phyloP scores from a whole-genome alignment of 2,888 invertebrate genomes.

The Monoplex corrugatus region DNA sequence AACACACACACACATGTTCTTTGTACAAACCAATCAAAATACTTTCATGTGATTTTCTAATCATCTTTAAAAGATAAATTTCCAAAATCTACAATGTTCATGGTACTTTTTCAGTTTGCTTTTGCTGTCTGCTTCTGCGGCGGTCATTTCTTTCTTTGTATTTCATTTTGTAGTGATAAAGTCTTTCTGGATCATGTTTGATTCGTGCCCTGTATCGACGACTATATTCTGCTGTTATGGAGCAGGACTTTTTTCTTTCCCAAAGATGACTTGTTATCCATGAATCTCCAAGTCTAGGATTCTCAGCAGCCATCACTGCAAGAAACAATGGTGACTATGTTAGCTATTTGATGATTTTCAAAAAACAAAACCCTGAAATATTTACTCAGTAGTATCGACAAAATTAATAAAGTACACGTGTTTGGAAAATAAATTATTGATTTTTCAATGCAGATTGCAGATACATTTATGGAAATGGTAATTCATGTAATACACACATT shows the following conservation, averaged over 20 bases:
- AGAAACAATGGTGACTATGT: conserved; percentile 15
- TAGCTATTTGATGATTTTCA: background rate
- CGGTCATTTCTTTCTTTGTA: conserved; percentile 32
- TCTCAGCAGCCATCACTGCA: conserved; percentile 30
- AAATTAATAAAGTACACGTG: too few species aligned
- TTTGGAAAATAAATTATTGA: too few species aligned
- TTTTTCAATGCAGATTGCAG: too few species aligned
- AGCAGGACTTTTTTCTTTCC: conserved; percentile 8
- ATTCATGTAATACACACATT: too few species aligned
- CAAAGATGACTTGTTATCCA: conserved; percentile 8
- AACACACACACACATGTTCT: too few species aligned
- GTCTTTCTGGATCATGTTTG: conserved; percentile 37
- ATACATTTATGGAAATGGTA: too few species aligned
- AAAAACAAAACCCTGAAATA: too few species aligned
- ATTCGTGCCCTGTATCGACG: conserved; percentile 29
- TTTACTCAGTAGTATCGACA: too few species aligned
- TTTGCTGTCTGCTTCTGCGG: conserved; percentile 3
- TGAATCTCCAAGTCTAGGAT: conserved; percentile 1
- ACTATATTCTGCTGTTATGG: conserved; percentile 7
- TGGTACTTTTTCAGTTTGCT: background rate
- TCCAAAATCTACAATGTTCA: background rate
- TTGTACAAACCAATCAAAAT: too few species aligned
- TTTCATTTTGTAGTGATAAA: conserved; percentile 24
- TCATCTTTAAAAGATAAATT: background rate
- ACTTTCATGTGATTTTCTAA: too few species aligned